Evolutionary conservation across 2,113 vertebrate genomes (phyloP).

Genomic region (Colaptes auratus): DNA sequence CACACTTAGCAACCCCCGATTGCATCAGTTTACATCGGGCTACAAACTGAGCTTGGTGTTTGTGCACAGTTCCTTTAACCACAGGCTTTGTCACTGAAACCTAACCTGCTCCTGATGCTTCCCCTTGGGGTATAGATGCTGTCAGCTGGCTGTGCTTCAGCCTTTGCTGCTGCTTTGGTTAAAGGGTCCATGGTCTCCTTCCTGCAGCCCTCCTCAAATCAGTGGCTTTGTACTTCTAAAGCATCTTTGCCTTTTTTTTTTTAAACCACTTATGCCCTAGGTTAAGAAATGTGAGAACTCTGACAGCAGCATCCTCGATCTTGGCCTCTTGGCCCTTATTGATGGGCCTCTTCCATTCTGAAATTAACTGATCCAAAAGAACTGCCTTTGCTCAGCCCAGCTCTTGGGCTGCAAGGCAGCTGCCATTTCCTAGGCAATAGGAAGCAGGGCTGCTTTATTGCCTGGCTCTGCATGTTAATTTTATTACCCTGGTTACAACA

Average conservation of each 20-base stretch:
- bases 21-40: not conserved
- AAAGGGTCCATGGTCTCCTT: not conserved
- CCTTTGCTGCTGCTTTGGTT: not conserved
- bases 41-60: not conserved
- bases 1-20: not conserved
- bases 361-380: not conserved
- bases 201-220: not conserved
- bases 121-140: accelerated
- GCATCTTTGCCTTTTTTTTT: not conserved
- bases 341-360: not conserved
- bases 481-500: not conserved
- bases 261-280: not conserved
- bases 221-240: not conserved
- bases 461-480: not conserved
- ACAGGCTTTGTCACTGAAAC: not conserved
- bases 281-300: not conserved
- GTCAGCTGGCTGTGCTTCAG: not conserved
- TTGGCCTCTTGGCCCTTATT: not conserved
- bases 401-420: not conserved
- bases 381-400: not conserved
- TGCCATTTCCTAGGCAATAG: slow-evolving; percentile 4
- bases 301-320: not conserved
- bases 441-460: not conserved
- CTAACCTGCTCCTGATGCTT: not conserved
- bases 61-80: not conserved